Percentiles rank a stretch among this genome's conserved stretches.
These are phyloP conservation scores for Hylaea fasciaria DNA, from an alignment of 2,888 invertebrate genomes.

Conservation along the genomic window DNA sequence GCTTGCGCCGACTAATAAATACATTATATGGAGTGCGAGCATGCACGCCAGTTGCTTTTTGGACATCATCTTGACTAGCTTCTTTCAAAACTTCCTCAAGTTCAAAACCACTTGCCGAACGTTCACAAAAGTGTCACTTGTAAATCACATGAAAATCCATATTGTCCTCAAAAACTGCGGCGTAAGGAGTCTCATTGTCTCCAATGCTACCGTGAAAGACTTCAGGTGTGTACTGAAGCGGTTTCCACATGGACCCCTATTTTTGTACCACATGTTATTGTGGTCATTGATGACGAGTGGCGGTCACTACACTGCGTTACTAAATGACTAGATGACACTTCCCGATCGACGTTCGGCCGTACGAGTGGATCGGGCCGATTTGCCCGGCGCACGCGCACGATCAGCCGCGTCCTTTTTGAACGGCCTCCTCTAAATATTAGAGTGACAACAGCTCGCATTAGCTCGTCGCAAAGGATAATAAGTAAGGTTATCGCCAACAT, in stretches of 20 bases:
- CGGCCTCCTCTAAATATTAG: constrained; percentile 76
- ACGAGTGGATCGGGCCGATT: constrained; percentile 70
- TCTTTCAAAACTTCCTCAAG: constrained; percentile 40
- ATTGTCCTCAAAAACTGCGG: constrained; percentile 56
- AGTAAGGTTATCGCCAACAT: constrained; percentile 78
- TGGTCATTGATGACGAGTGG: constrained; percentile 50
- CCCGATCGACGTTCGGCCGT: constrained; percentile 73
- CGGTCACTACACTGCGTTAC: constrained; percentile 29
- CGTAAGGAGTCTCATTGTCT: constrained; percentile 53
- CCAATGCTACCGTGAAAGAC: constrained; percentile 53
- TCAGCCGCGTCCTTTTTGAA: constrained; percentile 77
- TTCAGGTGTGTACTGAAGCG: constrained; percentile 50
- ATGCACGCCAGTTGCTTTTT: constrained; percentile 92
- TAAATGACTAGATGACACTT: constrained; percentile 56
- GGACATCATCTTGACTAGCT: constrained; percentile 88
- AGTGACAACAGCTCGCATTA: constrained; percentile 76
- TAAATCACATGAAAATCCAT: constrained; percentile 66
- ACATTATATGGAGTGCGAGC: constrained; percentile 90
- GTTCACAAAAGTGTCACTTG: constrained; percentile 46
- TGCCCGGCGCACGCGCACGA: constrained; percentile 70
- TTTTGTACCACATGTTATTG: constrained; percentile 61
- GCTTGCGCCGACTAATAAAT: constrained; percentile 92
- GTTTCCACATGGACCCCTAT: constrained; percentile 47
- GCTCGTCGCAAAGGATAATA: constrained; percentile 83
- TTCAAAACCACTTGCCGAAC: constrained; percentile 45